These are phyloP conservation scores for Pseudotriccus pelzelni DNA, from an alignment of 2,797 vertebrate genomes.

Conservation along the genomic window DNA sequence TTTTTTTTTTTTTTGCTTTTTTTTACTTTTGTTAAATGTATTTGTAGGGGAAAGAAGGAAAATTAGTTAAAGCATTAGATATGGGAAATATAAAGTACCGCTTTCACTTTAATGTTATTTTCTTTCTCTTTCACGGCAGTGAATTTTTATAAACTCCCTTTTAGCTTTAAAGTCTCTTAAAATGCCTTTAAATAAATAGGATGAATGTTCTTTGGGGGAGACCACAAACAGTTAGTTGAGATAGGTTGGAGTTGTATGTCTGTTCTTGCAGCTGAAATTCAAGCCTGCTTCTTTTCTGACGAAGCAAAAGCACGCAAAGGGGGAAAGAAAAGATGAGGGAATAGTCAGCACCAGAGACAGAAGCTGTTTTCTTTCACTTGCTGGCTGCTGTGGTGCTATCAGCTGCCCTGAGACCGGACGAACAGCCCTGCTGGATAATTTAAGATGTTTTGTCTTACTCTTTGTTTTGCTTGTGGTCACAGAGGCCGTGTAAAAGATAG, in stretches of 20 bases:
- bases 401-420: neutral
- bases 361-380: neutral
- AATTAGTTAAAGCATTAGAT: neutral
- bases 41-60: neutral
- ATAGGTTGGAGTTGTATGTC: neutral
- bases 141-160: neutral
- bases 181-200: neutral
- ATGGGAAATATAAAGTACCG: neutral
- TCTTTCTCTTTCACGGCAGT: neutral
- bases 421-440: neutral
- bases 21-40: neutral
- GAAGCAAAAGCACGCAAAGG: neutral
- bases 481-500: neutral
- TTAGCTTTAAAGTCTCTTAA: neutral
- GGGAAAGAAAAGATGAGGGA: neutral
- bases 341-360: constrained; percentile 25
- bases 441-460: neutral
- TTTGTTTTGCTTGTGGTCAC: neutral
- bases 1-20: neutral
- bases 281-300: neutral
- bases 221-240: neutral
- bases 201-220: neutral
- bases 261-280: neutral
- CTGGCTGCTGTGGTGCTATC: neutral
- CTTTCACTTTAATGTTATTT: neutral